These are phyloP conservation scores for Drosophila obscura DNA, from an alignment of 1,140 invertebrate species.

Conservation along the genomic window DNA sequence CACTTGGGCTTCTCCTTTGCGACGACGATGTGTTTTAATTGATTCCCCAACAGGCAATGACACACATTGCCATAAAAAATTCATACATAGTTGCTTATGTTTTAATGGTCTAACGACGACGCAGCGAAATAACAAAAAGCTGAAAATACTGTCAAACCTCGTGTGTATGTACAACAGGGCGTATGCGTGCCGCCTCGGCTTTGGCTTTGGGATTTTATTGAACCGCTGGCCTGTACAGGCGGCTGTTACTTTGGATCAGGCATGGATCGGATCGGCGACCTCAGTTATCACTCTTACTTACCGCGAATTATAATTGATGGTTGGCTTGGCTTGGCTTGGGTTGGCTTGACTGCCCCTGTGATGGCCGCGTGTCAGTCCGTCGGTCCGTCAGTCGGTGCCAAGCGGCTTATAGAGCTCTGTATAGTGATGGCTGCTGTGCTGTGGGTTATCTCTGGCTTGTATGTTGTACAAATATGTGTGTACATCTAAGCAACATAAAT, in stretches of 20 bases:
- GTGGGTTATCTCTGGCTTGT: slow-evolving; percentile 13
- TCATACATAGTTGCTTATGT: slow-evolving; percentile 60
- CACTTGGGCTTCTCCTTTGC: slow-evolving; percentile 32
- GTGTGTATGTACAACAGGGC: slow-evolving; percentile 54
- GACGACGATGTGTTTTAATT: slow-evolving; percentile 55
- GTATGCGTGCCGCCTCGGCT: slow-evolving; percentile 59
- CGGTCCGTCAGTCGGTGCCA: background rate
- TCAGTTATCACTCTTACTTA: slow-evolving; percentile 83
- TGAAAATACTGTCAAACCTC: slow-evolving; percentile 42
- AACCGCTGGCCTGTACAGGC: slow-evolving; percentile 20
- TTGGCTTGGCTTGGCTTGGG: background rate
- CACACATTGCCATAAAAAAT: slow-evolving; percentile 75
- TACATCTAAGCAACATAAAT: slow-evolving; percentile 6
- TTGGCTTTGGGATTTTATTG: slow-evolving; percentile 56
- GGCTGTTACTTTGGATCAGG: slow-evolving; percentile 7
- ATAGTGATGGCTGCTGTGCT: background rate
- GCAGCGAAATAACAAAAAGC: background rate
- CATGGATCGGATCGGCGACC: slow-evolving; percentile 54
- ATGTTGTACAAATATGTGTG: background rate
- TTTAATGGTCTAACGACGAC: slow-evolving; percentile 43
- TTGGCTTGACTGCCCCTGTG: slow-evolving; percentile 36
- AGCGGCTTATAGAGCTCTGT: slow-evolving; percentile 13
- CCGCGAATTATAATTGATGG: slow-evolving; percentile 75
- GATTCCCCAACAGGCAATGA: slow-evolving; percentile 79
- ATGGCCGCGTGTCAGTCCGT: slow-evolving; percentile 46